Evolutionary conservation across 2,888 invertebrate genomes (phyloP).

Genomic region (Lochmaea crataegi): DNA sequence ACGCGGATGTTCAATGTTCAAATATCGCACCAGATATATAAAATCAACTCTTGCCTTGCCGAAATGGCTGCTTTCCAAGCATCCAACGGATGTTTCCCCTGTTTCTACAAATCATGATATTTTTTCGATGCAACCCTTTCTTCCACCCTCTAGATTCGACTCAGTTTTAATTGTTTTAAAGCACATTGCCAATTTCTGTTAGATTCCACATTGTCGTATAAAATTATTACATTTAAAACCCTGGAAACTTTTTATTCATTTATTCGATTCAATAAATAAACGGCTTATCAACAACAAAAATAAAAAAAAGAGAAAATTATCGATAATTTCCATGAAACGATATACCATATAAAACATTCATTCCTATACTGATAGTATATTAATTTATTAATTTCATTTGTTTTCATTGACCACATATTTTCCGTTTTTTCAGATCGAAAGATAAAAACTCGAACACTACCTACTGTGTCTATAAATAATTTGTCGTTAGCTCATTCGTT

Average conservation of each 20-base stretch:
- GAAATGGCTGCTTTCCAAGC: conserved; percentile 36
- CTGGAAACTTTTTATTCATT: neutral
- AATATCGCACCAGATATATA: conserved; percentile 49
- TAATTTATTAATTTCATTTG: conserved; percentile 18
- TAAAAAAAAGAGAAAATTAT: neutral
- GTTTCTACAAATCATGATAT: conserved; percentile 62
- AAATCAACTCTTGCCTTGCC: conserved; percentile 51
- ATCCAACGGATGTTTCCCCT: conserved; percentile 54
- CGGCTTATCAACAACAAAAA: neutral
- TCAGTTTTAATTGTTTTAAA: conserved; percentile 63
- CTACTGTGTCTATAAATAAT: conserved; percentile 17
- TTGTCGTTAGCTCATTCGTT: conserved; percentile 16
- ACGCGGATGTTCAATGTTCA: conserved; percentile 50
- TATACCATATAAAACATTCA: conserved; percentile 6
- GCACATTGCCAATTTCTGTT: conserved; percentile 62
- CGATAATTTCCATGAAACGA: conserved; percentile 7
- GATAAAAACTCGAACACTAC: conserved; percentile 9
- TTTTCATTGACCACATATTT: conserved; percentile 17
- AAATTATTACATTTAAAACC: conserved; percentile 6
- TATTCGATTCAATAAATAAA: neutral
- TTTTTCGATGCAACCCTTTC: conserved; percentile 60
- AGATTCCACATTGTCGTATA: conserved; percentile 44
- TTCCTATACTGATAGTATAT: conserved; percentile 6
- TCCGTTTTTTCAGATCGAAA: neutral
- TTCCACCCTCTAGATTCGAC: conserved; percentile 43